Conservation (phyloP, 2,113 vertebrate species). For the Myiozetetes cayanensis region DNA sequence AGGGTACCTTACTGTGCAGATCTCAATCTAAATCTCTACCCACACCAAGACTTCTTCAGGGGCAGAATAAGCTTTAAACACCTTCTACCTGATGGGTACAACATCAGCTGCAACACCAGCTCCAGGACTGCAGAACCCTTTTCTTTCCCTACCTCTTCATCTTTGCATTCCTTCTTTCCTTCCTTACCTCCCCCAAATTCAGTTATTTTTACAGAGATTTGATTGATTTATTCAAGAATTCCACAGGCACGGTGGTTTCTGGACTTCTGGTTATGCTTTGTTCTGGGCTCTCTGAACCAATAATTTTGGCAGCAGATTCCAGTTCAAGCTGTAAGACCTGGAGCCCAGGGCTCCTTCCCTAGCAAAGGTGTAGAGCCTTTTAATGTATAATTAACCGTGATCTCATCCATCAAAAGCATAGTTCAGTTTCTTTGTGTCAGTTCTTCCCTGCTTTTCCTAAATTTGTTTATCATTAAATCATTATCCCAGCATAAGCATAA, state of each 20-base stretch:
- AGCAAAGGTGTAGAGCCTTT: too few relatives aligned
- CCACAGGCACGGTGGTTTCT: not conserved
- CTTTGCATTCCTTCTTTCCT: not conserved
- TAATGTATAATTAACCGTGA: too few relatives aligned
- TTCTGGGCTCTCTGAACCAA: not conserved
- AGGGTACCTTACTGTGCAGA: not conserved
- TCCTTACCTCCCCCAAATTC: not conserved
- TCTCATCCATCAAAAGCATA: too few relatives aligned
- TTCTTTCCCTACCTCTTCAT: not conserved
- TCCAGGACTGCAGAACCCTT: not conserved
- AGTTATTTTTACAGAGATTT: not conserved
- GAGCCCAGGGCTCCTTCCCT: not conserved
- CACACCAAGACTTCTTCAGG: not conserved
- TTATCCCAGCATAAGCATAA: not conserved
- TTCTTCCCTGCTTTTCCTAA: too few relatives aligned
- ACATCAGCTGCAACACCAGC: not conserved
- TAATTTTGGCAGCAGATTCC: not conserved
- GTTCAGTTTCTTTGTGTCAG: too few relatives aligned
- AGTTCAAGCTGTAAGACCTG: not conserved
- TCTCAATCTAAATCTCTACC: not conserved
- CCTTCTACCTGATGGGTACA: not conserved
- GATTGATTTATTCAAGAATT: not conserved
- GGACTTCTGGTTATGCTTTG: not conserved
- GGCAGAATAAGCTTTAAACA: not conserved
- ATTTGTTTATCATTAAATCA: constrained; percentile 27